Conservation (phyloP, 2,888 invertebrate genomes). For the Drosophila picticornis region DNA sequence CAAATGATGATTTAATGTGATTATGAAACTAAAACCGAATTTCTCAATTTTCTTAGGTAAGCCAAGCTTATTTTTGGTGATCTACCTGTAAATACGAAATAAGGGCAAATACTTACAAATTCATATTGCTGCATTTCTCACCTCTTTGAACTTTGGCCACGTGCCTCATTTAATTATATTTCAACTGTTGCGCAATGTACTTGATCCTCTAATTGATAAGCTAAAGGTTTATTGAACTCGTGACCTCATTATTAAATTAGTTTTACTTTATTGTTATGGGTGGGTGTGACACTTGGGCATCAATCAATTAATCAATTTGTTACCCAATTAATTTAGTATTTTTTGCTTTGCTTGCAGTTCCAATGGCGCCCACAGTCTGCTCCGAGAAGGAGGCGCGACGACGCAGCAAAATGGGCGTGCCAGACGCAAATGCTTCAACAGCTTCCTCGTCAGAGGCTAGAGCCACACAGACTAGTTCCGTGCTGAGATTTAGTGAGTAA, state of each 20-base stretch:
- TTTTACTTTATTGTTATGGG: slow-evolving; percentile 19
- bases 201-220: slow-evolving; percentile 16
- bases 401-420: slow-evolving; percentile 49
- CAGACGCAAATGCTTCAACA: slow-evolving; percentile 12
- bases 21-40: neutral
- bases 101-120: neutral
- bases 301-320: slow-evolving; percentile 65
- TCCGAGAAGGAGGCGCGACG: slow-evolving; percentile 70
- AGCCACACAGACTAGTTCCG: slow-evolving; percentile 37
- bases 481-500: slow-evolving; percentile 58
- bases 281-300: slow-evolving; percentile 34
- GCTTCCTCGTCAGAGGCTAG: slow-evolving; percentile 14
- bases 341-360: slow-evolving; percentile 36
- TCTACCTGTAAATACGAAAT: neutral
- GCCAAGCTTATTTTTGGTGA: neutral
- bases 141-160: neutral
- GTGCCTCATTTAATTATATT: slow-evolving; percentile 1
- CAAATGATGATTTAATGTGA: neutral
- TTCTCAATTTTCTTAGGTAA: neutral
- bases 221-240: slow-evolving; percentile 44
- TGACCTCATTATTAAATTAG: slow-evolving; percentile 31
- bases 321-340: slow-evolving; percentile 60
- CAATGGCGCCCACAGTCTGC: slow-evolving; percentile 84
- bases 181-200: neutral
- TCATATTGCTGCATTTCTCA: neutral